Conservation (phyloP, 2,888 invertebrate species). For the Thymelicus acteon region DNA sequence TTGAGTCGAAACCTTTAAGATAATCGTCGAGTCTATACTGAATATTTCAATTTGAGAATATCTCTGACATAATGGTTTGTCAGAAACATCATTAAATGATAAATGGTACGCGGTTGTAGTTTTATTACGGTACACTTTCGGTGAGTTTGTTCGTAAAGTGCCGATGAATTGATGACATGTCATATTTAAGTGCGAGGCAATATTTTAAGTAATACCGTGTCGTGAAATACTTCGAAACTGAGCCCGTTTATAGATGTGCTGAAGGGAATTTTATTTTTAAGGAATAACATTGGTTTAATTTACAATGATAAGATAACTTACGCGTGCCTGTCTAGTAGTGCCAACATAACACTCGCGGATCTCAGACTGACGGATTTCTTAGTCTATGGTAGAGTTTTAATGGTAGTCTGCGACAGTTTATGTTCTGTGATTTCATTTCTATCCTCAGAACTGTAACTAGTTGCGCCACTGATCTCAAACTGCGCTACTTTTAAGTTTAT, state of each 20-base stretch:
- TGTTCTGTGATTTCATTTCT: too few relatives aligned
- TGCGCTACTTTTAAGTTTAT: too few relatives aligned
- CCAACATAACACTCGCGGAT: too few relatives aligned
- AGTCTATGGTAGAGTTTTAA: too few relatives aligned
- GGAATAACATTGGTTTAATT: background rate
- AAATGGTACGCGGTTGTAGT: slow-evolving; percentile 26
- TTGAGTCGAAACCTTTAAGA: slow-evolving; percentile 53
- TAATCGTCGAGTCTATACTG: slow-evolving; percentile 60
- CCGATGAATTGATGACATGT: slow-evolving; percentile 36
- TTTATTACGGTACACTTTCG: slow-evolving; percentile 36
- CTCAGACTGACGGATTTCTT: too few relatives aligned
- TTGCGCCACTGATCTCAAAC: too few relatives aligned
- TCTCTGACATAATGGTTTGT: slow-evolving; percentile 37
- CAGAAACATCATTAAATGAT: slow-evolving; percentile 36
- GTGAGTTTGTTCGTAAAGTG: slow-evolving; percentile 33
- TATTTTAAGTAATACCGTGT: slow-evolving; percentile 24
- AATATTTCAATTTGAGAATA: slow-evolving; percentile 57
- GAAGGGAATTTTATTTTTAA: background rate
- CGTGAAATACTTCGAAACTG: background rate
- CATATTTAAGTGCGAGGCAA: slow-evolving; percentile 29
- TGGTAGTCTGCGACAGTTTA: too few relatives aligned
- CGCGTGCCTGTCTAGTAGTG: too few relatives aligned
- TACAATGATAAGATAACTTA: too few relatives aligned
- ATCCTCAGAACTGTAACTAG: too few relatives aligned
- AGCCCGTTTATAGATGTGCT: slow-evolving; percentile 9